Base-by-base conservation (phyloP, 1,140 invertebrate genomes). In the Anastrepha obliqua region DNA sequence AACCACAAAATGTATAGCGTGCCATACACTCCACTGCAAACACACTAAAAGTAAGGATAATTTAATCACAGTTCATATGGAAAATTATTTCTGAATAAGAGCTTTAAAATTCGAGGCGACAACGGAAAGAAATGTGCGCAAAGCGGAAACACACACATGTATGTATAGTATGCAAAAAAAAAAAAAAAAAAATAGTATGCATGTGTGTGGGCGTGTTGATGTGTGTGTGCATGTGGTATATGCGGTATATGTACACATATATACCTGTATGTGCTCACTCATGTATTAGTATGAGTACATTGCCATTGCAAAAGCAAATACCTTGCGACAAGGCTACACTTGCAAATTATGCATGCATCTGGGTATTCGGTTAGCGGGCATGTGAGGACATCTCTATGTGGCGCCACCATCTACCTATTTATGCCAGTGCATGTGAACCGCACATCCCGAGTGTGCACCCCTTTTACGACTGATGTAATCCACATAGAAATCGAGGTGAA, bases 11-110 rank as follows among this genome's bases (percentile, higher is more conserved):
- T 81, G 74, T 81, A 20, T 47, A 81, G 17, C 51, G 17, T 81
- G 29, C 51, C 55, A 47, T 15, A 81, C 74, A 81, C 47, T 20
- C 15, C 4, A 17, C 60, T n/a, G 15, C n/a, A 62, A 8, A 13
- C 60, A 29, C 20, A 81, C 44, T 81, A 81, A 81, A 81, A 81
- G 74, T 81, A 81, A 81, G 74, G n/a, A 81, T 81, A 58, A 81
- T 81, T 81, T 81, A 81, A 81, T 81, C 55, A 81, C 74, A 81
- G 74, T 81, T 81, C 44, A 58, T 55, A 81, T 55, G 74, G 74
- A 81, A 81, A 81, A 81, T 58, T 81, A 29, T 47, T 55, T 51
- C 20, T 11, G 47, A 55, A 55, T 11, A 81, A 51, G 6, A 15
- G 51, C 74, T 20, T 39, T 5, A 62, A 65, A 47, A 44, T 47